phyloP scores from a whole-genome alignment of 1,140 invertebrate genomes.

The Glossosoma conforme region DNA sequence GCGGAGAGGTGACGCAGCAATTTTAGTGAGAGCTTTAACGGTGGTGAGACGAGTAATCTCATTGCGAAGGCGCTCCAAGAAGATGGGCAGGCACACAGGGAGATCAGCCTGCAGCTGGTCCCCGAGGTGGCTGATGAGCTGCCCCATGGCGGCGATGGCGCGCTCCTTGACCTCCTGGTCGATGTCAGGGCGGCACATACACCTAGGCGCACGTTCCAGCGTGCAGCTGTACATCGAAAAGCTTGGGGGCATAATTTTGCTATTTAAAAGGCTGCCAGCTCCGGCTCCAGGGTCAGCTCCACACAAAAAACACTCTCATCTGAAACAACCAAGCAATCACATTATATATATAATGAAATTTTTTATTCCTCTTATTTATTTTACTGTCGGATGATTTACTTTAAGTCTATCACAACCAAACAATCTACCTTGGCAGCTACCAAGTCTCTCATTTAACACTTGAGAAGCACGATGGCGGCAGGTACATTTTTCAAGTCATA shows the following conservation, averaged over 20 bases:
- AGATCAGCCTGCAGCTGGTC: conserved; percentile 76
- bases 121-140: conserved; percentile 88
- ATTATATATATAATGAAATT: no score
- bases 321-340: no score
- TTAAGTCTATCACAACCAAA: no score
- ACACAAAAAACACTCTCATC: conserved; percentile 32
- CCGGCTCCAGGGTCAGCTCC: conserved; percentile 58
- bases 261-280: conserved; percentile 74
- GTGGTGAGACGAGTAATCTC: conserved; percentile 96
- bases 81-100: conserved; percentile 83
- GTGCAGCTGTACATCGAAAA: conserved; percentile 86
- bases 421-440: no score
- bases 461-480: no score
- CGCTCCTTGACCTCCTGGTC: conserved; percentile 98
- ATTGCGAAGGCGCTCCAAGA: conserved; percentile 89
- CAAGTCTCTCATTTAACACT: no score
- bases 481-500: no score
- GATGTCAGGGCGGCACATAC: conserved; percentile 91
- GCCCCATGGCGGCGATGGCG: conserved; percentile 95
- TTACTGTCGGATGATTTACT: no score
- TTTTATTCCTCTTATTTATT: no score
- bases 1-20: conserved; percentile 83
- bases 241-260: no score
- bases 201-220: conserved; percentile 73
- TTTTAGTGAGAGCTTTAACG: conserved; percentile 92